Base-by-base conservation (phyloP, 2,888 invertebrate species). In the Spatulosminthurus flaviceps region DNA sequence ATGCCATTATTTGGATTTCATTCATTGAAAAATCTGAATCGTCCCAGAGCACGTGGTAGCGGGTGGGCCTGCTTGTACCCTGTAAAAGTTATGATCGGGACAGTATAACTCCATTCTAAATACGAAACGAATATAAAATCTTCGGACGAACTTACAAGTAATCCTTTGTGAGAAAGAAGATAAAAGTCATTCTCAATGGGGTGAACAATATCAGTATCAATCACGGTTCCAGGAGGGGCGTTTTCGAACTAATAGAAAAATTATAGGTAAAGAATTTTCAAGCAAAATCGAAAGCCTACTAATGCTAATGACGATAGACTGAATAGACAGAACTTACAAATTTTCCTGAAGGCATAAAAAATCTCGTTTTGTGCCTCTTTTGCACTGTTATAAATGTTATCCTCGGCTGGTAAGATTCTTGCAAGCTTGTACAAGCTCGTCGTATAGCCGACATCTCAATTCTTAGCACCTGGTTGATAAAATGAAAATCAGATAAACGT, bases 11-110 rank as follows among this genome's bases (percentile, higher is more conserved):
- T 86, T 96, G 94, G 71, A 96, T 90, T 79, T 93, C 91, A 87
- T 95, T 92, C 83, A 93, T 91, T 0, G 90, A 88, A 83, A 94
- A 90, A 1, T 90, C 86, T 71, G 90, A 91, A 85, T 95, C 95
- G 87, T 97, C 95, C 89, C 92, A 93, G 24, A 97, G 89, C 0
- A 93, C 92, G 87, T 93, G 92, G 88, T 96, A 96, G 84, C 95
- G 73, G 0, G 81, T 81, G 4, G 81, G 81, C 34, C 80, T 26
- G 28, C 78, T 78, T 13, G 81, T 81, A n/a, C 84, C 89, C 88
- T 89, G n/a, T n/a, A 88, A 24, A 89, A 88, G 76, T 41, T 24
- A 60, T n/a, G 21, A 64, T 64, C 9, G n/a, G n/a, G n/a, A n/a
- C n/a, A n/a, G n/a, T n/a, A n/a, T n/a, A n/a, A n/a, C n/a, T n/a